Conservation (phyloP, 1,140 invertebrate species). For the Pristionchus pacificus region DNA sequence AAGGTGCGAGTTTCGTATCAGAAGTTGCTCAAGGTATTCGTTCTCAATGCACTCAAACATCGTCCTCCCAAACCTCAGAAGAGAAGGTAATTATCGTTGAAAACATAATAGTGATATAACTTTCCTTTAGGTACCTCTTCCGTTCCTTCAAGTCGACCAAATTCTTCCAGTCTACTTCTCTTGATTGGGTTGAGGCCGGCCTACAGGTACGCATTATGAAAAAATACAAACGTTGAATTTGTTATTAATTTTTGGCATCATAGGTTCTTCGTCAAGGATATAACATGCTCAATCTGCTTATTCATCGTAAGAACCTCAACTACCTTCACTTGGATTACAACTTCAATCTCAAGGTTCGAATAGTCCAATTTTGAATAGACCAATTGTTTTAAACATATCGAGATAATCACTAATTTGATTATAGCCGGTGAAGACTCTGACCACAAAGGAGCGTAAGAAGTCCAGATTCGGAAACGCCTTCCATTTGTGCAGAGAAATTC, state of each 20-base stretch:
- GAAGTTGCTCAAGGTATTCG: slow-evolving; percentile 95
- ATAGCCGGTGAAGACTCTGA: slow-evolving; percentile 94
- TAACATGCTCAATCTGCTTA: slow-evolving; percentile 97
- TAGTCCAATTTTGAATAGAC: not conserved
- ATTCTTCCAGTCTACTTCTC: slow-evolving; percentile 97
- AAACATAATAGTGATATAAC: slow-evolving; percentile 25
- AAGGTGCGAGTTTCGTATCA: slow-evolving; percentile 99
- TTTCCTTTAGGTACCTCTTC: slow-evolving; percentile 66
- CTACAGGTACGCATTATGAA: slow-evolving; percentile 65
- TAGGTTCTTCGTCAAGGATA: slow-evolving; percentile 93
- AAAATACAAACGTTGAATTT: not conserved
- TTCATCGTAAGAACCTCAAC: slow-evolving; percentile 98
- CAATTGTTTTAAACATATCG: slow-evolving; percentile 12
- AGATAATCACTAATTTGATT: too few species aligned
- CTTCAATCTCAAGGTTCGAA: slow-evolving; percentile 81
- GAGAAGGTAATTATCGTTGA: slow-evolving; percentile 69
- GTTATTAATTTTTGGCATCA: not conserved
- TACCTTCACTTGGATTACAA: slow-evolving; percentile 99
- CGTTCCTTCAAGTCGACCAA: slow-evolving; percentile 98
- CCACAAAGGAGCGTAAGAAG: slow-evolving; percentile 93
- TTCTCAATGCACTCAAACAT: slow-evolving; percentile 94
- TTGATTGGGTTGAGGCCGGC: slow-evolving; percentile 99
- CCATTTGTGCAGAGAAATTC: slow-evolving; percentile 95
- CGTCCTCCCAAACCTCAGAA: slow-evolving; percentile 95
- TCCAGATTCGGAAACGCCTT: slow-evolving; percentile 99